Percentiles rank a stretch among this genome's conserved stretches.
phyloP scores from a whole-genome alignment of 1,140 invertebrate species.

The Phocides pigmalion region DNA sequence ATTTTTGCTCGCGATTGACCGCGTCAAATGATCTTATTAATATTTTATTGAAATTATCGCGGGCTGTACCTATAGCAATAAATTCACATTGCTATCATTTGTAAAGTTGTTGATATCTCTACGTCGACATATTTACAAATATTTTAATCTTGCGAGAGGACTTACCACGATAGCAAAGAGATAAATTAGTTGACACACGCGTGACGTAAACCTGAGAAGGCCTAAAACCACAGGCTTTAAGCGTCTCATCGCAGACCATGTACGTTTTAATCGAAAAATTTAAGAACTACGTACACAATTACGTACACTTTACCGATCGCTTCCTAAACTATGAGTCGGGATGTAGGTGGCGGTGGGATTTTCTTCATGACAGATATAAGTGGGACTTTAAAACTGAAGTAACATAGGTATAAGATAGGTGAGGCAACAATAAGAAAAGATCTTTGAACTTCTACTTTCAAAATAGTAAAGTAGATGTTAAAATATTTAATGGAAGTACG shows the following conservation, averaged over 20 bases:
- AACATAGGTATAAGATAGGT: no score
- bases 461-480: no score
- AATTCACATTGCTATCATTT: background rate
- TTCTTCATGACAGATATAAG: no score
- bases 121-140: conserved; percentile 26
- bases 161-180: conserved; percentile 10
- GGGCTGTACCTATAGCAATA: background rate
- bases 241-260: no score
- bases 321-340: no score
- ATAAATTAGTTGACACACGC: conserved; percentile 19
- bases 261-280: background rate
- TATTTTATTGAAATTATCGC: background rate
- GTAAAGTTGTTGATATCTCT: conserved; percentile 10
- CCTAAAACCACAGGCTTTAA: no score
- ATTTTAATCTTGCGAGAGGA: conserved; percentile 11
- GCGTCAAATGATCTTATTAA: background rate
- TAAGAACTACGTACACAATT: background rate
- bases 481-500: no score
- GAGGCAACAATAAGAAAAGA: no score
- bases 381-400: no score
- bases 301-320: no score
- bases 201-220: conserved; percentile 9
- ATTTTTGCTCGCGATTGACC: background rate
- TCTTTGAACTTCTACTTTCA: no score
- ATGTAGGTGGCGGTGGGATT: no score